Evolutionary conservation across 1,140 invertebrate species (phyloP).

Genomic region (Drosophila rhopaloa): DNA sequence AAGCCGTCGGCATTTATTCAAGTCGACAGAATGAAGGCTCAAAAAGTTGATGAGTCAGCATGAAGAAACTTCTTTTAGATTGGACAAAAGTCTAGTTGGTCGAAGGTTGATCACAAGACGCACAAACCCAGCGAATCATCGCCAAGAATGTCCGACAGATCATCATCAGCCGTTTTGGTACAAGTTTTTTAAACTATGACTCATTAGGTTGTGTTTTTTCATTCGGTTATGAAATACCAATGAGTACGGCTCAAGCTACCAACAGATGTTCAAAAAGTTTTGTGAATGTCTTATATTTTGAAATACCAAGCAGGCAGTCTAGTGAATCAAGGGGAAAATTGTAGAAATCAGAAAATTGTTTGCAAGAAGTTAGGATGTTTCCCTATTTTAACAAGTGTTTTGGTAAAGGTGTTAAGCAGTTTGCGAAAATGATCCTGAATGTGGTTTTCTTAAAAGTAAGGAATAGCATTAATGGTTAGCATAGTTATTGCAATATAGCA

Average conservation of each 20-base stretch:
- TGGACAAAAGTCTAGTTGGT: constrained; percentile 19
- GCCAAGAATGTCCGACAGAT: constrained; percentile 37
- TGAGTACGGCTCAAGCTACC: constrained; percentile 5
- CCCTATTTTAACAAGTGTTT: not conserved
- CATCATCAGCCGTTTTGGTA: constrained; percentile 27
- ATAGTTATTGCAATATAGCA: no score
- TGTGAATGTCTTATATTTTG: not conserved
- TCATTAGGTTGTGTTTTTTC: constrained; percentile 31
- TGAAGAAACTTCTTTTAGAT: constrained; percentile 12
- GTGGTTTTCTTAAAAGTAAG: no score
- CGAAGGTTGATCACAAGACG: constrained; percentile 23
- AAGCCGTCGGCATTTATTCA: constrained; percentile 29
- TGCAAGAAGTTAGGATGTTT: not conserved
- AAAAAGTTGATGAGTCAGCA: constrained; percentile 30
- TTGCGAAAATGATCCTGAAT: no score
- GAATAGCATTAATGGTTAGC: no score
- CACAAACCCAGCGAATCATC: constrained; percentile 42
- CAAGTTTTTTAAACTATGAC: constrained; percentile 31
- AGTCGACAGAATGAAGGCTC: not conserved
- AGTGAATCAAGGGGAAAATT: not conserved
- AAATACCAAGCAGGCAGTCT: constrained; percentile 5
- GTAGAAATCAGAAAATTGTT: not conserved
- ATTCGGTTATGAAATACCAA: constrained; percentile 40
- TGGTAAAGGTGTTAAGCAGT: no score
- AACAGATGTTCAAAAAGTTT: constrained; percentile 22